These are phyloP conservation scores for Pempheris klunzingeri DNA, from an alignment of 2,797 vertebrate genomes.

Conservation along the genomic window DNA sequence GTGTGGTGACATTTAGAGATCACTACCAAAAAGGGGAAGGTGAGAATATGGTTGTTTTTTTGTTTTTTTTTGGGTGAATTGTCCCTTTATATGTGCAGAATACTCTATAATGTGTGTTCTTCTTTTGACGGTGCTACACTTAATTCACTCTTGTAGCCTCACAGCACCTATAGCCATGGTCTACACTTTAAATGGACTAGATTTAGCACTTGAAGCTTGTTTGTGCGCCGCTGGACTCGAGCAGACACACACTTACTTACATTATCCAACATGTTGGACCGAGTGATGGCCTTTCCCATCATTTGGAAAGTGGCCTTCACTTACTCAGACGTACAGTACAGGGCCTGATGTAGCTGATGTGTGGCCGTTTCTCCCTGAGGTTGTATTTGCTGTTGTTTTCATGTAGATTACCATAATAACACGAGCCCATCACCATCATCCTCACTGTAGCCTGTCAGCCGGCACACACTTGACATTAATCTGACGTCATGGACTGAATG, in stretches of 20 bases:
- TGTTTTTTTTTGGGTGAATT: constrained; percentile 29
- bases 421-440: constrained; percentile 22
- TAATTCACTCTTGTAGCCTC: constrained; percentile 14
- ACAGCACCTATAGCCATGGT: constrained; percentile 16
- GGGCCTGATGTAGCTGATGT: not conserved
- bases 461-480: constrained; percentile 15
- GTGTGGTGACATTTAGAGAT: too few relatives aligned
- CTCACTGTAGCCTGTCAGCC: constrained; percentile 18
- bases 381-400: not conserved
- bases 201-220: constrained; percentile 1
- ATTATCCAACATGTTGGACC: constrained; percentile 38
- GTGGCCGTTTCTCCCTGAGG: not conserved
- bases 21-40: too few relatives aligned
- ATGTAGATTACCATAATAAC: not conserved
- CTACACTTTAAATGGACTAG: constrained; percentile 38
- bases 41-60: not conserved
- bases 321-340: constrained; percentile 1
- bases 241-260: not conserved
- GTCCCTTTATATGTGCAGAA: constrained; percentile 18
- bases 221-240: not conserved
- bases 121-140: constrained; percentile 25
- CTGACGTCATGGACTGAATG: constrained; percentile 54
- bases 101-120: constrained; percentile 16
- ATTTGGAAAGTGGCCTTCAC: constrained; percentile 57
- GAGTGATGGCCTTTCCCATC: constrained; percentile 37